Conservation (phyloP, 2,888 invertebrate species). For the Eupeodes luniger region DNA sequence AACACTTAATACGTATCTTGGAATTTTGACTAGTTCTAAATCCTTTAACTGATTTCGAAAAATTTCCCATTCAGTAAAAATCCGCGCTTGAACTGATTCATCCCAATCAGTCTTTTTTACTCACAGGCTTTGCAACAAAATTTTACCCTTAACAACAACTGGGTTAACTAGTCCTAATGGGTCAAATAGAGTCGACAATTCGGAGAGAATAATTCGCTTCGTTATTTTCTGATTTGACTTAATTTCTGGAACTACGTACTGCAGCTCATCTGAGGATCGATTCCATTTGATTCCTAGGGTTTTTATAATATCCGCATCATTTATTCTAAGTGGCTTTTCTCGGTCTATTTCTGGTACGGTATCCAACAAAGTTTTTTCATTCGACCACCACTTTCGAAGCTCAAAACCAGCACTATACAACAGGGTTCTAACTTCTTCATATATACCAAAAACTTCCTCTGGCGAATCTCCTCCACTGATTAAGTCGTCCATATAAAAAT, state of each 20-base stretch:
- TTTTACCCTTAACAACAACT: neutral
- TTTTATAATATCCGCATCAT: slow-evolving; percentile 29
- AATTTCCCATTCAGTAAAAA: too few species aligned
- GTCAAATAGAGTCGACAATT: neutral
- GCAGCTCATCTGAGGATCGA: neutral
- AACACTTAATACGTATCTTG: neutral
- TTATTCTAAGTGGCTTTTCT: slow-evolving; percentile 28
- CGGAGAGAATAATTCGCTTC: neutral
- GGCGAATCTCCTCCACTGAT: slow-evolving; percentile 37
- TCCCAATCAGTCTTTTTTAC: neutral
- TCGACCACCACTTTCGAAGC: slow-evolving; percentile 3
- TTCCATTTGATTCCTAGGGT: slow-evolving; percentile 24
- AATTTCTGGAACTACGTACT: neutral
- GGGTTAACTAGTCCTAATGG: too few species aligned
- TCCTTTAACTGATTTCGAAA: neutral
- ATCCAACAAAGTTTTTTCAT: neutral
- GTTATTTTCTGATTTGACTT: neutral
- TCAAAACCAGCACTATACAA: slow-evolving; percentile 19
- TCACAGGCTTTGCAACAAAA: neutral
- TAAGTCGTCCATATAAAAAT: slow-evolving; percentile 50
- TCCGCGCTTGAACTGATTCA: neutral
- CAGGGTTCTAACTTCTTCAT: slow-evolving; percentile 20
- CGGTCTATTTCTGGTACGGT: neutral
- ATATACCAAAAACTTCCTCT: neutral
- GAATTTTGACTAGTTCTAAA: neutral